These are phyloP conservation scores for Eulacestoma nigropectus DNA, from an alignment of 2,113 vertebrate species.

Conservation along the genomic window DNA sequence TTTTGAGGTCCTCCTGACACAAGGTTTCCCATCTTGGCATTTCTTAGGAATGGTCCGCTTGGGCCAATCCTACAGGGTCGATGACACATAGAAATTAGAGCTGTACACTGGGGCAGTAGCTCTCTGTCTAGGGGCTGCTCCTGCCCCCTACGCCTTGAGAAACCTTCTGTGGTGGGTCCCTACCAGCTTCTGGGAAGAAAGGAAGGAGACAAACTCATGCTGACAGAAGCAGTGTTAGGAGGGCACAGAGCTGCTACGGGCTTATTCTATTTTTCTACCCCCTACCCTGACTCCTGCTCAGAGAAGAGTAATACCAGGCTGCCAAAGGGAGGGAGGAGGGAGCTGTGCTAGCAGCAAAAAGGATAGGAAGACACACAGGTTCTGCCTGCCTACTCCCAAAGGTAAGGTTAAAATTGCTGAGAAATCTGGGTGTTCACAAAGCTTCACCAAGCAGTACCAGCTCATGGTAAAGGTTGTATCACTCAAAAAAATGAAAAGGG, in stretches of 20 bases:
- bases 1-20: neutral
- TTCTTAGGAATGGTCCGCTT: neutral
- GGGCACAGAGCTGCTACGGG: neutral
- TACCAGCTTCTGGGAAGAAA: neutral
- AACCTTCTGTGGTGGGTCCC: neutral
- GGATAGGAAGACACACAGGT: neutral
- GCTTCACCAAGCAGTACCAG: neutral
- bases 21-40: neutral
- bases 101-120: neutral
- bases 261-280: neutral
- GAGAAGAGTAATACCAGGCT: neutral
- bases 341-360: neutral
- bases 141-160: neutral
- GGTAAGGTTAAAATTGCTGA: neutral
- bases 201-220: neutral
- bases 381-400: neutral
- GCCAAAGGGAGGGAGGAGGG: neutral
- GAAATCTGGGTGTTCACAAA: neutral
- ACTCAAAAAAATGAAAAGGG: neutral
- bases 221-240: neutral
- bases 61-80: neutral
- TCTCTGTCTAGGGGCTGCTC: neutral
- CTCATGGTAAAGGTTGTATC: neutral
- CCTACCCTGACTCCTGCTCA: neutral
- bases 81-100: neutral